Conservation (phyloP, 2,797 vertebrate species). For the Pogonophryne albipinna region DNA sequence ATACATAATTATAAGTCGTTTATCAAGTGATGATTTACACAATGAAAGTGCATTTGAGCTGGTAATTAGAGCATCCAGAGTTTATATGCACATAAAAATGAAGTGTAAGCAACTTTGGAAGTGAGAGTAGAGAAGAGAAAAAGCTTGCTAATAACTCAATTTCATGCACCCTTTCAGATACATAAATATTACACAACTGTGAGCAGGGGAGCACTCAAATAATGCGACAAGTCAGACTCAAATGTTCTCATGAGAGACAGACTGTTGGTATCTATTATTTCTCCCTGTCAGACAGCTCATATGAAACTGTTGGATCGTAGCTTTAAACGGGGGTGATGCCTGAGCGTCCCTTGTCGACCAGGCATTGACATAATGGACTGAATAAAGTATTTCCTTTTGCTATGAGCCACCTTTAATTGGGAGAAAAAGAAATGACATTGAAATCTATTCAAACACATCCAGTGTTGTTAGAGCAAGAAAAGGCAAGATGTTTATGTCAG, state of each 20-base stretch:
- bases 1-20: conserved; percentile 31
- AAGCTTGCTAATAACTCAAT: conserved; percentile 24
- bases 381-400: conserved; percentile 34
- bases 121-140: conserved; percentile 1
- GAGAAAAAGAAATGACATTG: conserved; percentile 57
- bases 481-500: conserved; percentile 52
- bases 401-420: conserved; percentile 51
- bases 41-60: conserved; percentile 29
- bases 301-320: conserved; percentile 36
- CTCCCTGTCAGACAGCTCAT: conserved; percentile 30
- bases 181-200: conserved; percentile 34
- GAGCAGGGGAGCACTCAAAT: conserved; percentile 21
- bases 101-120: conserved; percentile 11
- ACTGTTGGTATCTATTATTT: conserved; percentile 35
- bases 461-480: conserved; percentile 35
- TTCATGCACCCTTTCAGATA: conserved; percentile 19
- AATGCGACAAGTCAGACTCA: conserved; percentile 34
- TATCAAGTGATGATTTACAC: conserved; percentile 44
- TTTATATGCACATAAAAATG: not conserved
- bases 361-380: conserved; percentile 45
- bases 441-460: conserved; percentile 48
- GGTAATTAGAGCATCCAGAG: conserved; percentile 44
- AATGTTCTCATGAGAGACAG: conserved; percentile 39
- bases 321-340: conserved; percentile 32
- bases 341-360: conserved; percentile 48